These are phyloP conservation scores for Spodoptera litura DNA, from an alignment of 1,140 invertebrate genomes.

Conservation along the genomic window DNA sequence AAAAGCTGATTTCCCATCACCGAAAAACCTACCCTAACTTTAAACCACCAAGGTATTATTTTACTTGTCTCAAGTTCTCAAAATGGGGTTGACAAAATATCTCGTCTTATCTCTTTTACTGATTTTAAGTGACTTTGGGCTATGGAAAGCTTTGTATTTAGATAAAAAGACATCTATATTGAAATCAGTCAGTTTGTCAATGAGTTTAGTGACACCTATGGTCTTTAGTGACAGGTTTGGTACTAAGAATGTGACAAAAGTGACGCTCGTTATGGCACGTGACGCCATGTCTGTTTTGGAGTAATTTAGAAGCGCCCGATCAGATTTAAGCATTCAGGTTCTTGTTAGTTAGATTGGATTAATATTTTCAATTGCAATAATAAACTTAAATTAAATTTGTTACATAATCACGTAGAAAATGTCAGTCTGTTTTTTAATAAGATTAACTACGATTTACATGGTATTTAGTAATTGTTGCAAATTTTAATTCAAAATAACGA, in stretches of 20 bases:
- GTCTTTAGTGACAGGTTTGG: conserved; percentile 1
- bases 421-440: too few relatives aligned
- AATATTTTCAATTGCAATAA: too few relatives aligned
- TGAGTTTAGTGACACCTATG: conserved; percentile 6
- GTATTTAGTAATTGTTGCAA: too few relatives aligned
- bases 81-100: conserved; percentile 20
- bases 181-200: conserved; percentile 28
- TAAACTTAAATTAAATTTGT: too few relatives aligned
- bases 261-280: neutral
- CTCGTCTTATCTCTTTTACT: conserved; percentile 23
- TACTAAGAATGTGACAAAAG: conserved; percentile 2
- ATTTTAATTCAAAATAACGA: too few relatives aligned
- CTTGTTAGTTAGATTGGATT: too few relatives aligned
- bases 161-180: conserved; percentile 32
- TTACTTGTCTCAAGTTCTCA: neutral
- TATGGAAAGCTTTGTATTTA: conserved; percentile 15
- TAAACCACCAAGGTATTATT: neutral
- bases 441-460: too few relatives aligned
- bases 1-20: conserved; percentile 44
- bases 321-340: too few relatives aligned
- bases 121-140: conserved; percentile 34
- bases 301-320: too few relatives aligned
- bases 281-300: neutral
- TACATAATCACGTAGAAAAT: too few relatives aligned
- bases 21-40: conserved; percentile 13